Conservation (phyloP, 2,797 vertebrate genomes). For the Leptoclinus maculatus region DNA sequence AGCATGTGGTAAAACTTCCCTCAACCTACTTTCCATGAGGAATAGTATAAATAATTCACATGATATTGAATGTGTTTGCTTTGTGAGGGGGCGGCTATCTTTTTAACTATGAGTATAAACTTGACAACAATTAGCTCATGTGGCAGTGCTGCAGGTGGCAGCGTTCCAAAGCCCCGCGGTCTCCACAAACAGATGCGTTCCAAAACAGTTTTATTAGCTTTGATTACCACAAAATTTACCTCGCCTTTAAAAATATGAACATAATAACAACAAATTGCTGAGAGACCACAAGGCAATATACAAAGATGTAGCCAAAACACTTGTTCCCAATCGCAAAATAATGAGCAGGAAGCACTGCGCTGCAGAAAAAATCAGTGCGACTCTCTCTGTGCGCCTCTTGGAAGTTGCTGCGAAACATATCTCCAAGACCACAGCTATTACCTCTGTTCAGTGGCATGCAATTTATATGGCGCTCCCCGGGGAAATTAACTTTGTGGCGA, state of each 20-base stretch:
- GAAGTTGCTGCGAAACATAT: constrained; percentile 73
- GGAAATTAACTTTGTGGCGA: constrained; percentile 85
- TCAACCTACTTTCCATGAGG: constrained; percentile 26
- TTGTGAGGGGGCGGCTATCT: neutral
- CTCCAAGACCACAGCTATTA: constrained; percentile 73
- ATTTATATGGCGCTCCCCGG: constrained; percentile 79
- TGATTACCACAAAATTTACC: constrained; percentile 54
- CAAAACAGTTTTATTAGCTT: constrained; percentile 43
- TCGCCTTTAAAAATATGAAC: constrained; percentile 60
- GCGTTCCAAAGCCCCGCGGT: neutral
- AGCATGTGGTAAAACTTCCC: neutral
- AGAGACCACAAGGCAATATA: constrained; percentile 70
- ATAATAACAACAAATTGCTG: constrained; percentile 67
- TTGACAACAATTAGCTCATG: constrained; percentile 42
- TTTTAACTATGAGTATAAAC: constrained; percentile 10
- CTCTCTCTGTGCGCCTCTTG: constrained; percentile 47
- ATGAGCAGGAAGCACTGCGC: constrained; percentile 51
- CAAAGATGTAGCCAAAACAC: constrained; percentile 56
- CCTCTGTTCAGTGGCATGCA: constrained; percentile 77
- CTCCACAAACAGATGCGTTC: constrained; percentile 20
- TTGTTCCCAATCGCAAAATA: constrained; percentile 65
- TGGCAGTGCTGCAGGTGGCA: constrained; percentile 1
- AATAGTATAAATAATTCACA: constrained; percentile 44
- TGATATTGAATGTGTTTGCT: constrained; percentile 21
- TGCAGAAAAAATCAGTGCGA: constrained; percentile 22